These are phyloP conservation scores for Cyprinodon brontotheroides DNA, from an alignment of 2,113 vertebrate genomes.

Conservation along the genomic window DNA sequence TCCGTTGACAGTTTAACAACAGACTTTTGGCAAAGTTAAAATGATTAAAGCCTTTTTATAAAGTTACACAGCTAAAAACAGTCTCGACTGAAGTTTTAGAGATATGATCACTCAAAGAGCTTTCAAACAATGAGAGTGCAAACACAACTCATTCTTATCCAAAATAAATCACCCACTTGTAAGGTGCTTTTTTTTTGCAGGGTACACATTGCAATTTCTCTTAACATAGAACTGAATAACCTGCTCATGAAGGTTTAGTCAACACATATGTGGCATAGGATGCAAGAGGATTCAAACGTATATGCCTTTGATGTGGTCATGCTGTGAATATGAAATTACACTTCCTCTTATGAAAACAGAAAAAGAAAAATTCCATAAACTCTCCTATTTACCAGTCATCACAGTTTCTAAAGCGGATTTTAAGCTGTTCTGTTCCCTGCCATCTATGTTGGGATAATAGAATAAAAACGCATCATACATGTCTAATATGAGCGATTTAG, in stretches of 20 bases:
- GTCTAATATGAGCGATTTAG: too few species aligned
- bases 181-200: not conserved
- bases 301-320: not conserved
- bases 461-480: too few species aligned
- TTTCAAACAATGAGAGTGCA: too few species aligned
- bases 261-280: not conserved
- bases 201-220: not conserved
- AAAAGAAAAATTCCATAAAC: too few species aligned
- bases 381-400: too few species aligned
- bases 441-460: too few species aligned
- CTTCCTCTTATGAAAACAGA: not conserved
- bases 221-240: not conserved
- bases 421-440: too few species aligned
- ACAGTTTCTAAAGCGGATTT: too few species aligned
- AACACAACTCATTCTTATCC: not conserved
- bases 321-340: not conserved
- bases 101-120: not conserved
- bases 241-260: not conserved
- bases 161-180: not conserved
- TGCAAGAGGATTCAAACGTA: not conserved
- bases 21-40: not conserved
- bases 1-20: not conserved
- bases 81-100: too few species aligned
- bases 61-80: not conserved
- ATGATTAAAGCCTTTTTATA: not conserved